Evolutionary conservation across 2,888 invertebrate genomes (phyloP).

Genomic region (Abrostola triplasia): DNA sequence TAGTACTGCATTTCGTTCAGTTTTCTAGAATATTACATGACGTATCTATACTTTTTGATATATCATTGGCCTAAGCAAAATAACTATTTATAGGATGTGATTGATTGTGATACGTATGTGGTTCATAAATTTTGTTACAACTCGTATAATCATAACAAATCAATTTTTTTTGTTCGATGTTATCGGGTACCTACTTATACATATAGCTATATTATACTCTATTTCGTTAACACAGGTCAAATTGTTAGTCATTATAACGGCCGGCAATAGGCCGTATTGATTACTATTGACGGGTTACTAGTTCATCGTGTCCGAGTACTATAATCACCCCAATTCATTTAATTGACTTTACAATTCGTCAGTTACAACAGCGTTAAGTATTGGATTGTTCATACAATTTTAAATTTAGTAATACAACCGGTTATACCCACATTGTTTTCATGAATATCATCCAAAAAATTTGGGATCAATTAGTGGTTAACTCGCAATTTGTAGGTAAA

Average conservation of each 20-base stretch:
- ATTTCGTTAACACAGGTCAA: neutral
- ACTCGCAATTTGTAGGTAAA: conserved; percentile 23
- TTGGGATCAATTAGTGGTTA: conserved; percentile 30
- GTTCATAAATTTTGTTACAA: too few relatives aligned
- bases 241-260: conserved; percentile 3
- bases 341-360: conserved; percentile 14
- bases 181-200: too few relatives aligned
- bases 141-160: too few relatives aligned
- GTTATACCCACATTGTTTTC: conserved; percentile 11
- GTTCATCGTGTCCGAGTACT: conserved; percentile 25
- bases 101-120: too few relatives aligned
- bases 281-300: conserved; percentile 35
- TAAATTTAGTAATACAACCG: conserved; percentile 19
- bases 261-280: conserved; percentile 30
- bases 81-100: too few relatives aligned
- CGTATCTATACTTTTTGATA: too few relatives aligned
- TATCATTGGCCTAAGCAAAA: too few relatives aligned
- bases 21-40: too few relatives aligned
- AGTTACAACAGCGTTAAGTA: neutral
- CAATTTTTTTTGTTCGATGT: neutral
- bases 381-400: neutral
- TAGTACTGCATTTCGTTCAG: too few relatives aligned
- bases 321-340: conserved; percentile 25
- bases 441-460: conserved; percentile 7
- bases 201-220: neutral